Base-by-base conservation (phyloP, 1,140 invertebrate genomes). In the Aphelinus atriplicis region DNA sequence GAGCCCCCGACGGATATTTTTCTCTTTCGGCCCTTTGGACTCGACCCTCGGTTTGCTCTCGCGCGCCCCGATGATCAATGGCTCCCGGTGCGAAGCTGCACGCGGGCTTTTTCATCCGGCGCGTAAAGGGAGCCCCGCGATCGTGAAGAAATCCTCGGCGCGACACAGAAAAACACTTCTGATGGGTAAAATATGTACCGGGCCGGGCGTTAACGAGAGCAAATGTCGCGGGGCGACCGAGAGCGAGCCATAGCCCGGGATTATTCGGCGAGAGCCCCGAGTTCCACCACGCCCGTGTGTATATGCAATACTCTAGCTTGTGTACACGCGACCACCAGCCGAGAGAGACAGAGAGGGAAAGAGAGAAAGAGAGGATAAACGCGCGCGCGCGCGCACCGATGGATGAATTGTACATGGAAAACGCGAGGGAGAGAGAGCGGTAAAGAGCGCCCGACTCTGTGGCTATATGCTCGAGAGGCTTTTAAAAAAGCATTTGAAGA, bases 401-500 rank as follows among this genome's bases (percentile, higher is more conserved):
- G 71, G 46, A 58, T 51, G 42, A 26, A 57, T 65, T 10, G 26
- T 60, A n/a, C 26, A 60, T 26, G 57, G n/a, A 26, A 60, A 26
- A 51, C 2, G 9, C 4, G 26, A 48, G 43, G 9, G 7, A n/a
- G 9, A 43, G 47, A 26, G 58, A 57, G 47, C 67, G 43, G 73
- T 65, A 69, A 63, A 57, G 51, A 57, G 51, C 53, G 58, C 50
- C 46, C 51, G 51, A 42, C 3, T 3, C 57, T 42, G 57, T 3
- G 43, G 57, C 26, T 42, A 62, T 26, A 26, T 70, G 3, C 63
- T 56, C 56, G 55, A 58, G 66, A 70, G 67, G 67, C 73, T 75
- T 70, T 75, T 70, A 75, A 70, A 75, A 75, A 70, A 75, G 67
- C 67, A 75, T 75, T 75, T 70, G 62, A 60, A 42, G 62, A 74